phyloP scores from a whole-genome alignment of 2,113 vertebrate genomes.

The Myotis lucifugus region DNA sequence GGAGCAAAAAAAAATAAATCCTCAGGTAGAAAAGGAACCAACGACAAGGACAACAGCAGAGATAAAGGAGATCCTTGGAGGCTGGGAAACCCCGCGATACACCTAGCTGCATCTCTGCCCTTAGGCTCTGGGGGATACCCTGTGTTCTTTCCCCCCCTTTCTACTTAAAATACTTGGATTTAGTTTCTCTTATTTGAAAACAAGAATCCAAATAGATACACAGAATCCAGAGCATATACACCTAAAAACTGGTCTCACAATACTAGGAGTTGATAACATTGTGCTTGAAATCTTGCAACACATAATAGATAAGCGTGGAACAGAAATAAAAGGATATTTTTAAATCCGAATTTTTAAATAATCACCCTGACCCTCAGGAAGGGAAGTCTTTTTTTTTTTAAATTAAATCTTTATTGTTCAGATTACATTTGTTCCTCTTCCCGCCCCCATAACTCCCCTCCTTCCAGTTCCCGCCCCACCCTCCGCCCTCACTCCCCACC shows the following conservation, averaged over 20 bases:
- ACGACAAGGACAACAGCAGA: neutral
- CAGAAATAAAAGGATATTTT: neutral
- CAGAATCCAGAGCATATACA: neutral
- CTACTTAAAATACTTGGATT: neutral
- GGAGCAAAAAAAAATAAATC: neutral
- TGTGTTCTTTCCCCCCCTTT: neutral
- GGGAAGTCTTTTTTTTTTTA: neutral
- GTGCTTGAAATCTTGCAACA: neutral
- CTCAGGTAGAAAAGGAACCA: neutral
- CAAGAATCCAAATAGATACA: constrained; percentile 2
- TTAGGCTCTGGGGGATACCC: neutral
- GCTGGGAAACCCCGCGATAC: neutral
- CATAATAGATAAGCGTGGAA: neutral
- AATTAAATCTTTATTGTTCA: too few relatives aligned
- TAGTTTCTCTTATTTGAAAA: neutral
- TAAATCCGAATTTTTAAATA: neutral
- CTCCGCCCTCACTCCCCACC: too few relatives aligned
- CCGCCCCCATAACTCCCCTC: too few relatives aligned
- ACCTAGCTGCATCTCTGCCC: neutral
- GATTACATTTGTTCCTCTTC: too few relatives aligned
- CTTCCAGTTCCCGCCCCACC: too few relatives aligned
- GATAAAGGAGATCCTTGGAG: neutral
- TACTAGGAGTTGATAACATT: neutral
- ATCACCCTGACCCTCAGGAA: neutral
- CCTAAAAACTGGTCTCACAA: neutral